Evolutionary conservation across 2,113 vertebrate species (phyloP).

Genomic region (Tricholaema leucomelas): DNA sequence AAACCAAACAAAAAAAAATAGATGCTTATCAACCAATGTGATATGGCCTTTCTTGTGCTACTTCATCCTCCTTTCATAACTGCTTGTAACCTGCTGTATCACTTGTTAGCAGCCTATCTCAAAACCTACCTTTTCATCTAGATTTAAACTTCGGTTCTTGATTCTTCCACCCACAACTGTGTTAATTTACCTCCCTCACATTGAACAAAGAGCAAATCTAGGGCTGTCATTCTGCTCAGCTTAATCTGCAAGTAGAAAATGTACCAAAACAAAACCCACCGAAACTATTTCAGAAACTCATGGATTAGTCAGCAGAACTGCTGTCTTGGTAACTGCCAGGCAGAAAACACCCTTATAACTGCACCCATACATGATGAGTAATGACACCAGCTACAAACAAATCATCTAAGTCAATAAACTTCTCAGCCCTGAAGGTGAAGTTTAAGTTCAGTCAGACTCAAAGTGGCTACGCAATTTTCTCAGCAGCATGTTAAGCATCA

Average conservation of each 20-base stretch:
- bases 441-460: background rate
- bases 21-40: fast-evolving
- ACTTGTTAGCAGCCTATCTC: background rate
- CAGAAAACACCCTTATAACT: background rate
- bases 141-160: slow-evolving; percentile 38
- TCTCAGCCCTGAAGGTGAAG: background rate
- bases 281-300: background rate
- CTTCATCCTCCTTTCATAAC: background rate
- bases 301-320: slow-evolving; percentile 20
- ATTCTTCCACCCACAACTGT: slow-evolving; percentile 26
- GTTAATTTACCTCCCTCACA: slow-evolving; percentile 53
- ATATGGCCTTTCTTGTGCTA: background rate
- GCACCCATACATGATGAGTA: background rate
- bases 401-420: background rate
- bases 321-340: background rate
- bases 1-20: background rate
- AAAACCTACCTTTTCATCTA: slow-evolving; percentile 23
- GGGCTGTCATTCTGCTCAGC: slow-evolving; percentile 21
- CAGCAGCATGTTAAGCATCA: background rate
- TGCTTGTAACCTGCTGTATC: slow-evolving; percentile 9
- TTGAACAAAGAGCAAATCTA: slow-evolving; percentile 34
- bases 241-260: slow-evolving; percentile 49
- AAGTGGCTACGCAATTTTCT: background rate
- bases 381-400: background rate
- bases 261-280: background rate